phyloP scores from a whole-genome alignment of 2,888 invertebrate genomes.

The Zaprionus bogoriensis region DNA sequence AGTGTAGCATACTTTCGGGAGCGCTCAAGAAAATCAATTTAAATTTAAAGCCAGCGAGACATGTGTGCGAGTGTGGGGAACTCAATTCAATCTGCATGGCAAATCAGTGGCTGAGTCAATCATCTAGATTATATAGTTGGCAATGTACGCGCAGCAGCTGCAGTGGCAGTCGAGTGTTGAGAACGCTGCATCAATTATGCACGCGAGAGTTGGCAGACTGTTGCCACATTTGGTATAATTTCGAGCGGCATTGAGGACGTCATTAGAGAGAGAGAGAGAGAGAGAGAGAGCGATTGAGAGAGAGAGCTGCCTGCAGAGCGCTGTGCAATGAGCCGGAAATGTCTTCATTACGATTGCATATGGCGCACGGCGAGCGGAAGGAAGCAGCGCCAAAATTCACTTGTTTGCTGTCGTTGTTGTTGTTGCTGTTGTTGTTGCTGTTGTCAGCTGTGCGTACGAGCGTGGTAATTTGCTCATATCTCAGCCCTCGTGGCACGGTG shows the following conservation, averaged over 20 bases:
- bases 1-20: conserved; percentile 57
- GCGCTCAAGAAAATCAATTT: conserved; percentile 66
- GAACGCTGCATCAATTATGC: conserved; percentile 59
- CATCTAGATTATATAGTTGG: conserved; percentile 5
- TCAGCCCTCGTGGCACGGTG: conserved; percentile 32
- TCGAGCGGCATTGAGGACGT: conserved; percentile 49
- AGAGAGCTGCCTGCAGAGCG: too few relatives aligned
- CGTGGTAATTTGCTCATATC: conserved; percentile 66
- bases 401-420: conserved; percentile 40
- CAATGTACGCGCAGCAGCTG: conserved; percentile 32
- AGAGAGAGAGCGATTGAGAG: too few relatives aligned
- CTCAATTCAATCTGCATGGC: conserved; percentile 64
- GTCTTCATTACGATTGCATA: conserved; percentile 77
- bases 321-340: conserved; percentile 71
- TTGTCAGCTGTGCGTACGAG: conserved; percentile 64
- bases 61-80: conserved; percentile 10
- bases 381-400: conserved; percentile 60
- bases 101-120: conserved; percentile 41
- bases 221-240: conserved; percentile 15
- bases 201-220: conserved; percentile 7
- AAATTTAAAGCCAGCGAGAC: conserved; percentile 35
- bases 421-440: conserved; percentile 16
- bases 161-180: conserved; percentile 52
- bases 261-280: too few relatives aligned
- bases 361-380: conserved; percentile 48